These are phyloP conservation scores for Drosophila guanche DNA, from an alignment of 1,140 invertebrate genomes.

Conservation along the genomic window DNA sequence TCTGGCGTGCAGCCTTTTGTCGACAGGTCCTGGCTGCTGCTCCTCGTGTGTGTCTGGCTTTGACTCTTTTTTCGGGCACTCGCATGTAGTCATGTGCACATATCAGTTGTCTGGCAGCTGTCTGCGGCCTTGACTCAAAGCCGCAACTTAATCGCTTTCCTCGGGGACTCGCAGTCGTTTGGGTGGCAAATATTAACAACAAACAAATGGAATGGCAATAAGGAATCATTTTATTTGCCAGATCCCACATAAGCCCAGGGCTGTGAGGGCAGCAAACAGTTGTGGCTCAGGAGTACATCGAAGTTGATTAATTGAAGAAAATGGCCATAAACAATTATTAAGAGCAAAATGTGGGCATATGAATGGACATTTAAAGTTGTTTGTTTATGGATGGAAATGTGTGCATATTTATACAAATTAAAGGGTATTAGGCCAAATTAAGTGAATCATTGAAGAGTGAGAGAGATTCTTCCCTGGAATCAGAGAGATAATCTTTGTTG, in stretches of 20 bases:
- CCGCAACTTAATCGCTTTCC: conserved; percentile 73
- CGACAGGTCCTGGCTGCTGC: conserved; percentile 28
- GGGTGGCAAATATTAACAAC: conserved; percentile 43
- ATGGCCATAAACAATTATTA: too few species aligned
- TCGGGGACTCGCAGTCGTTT: background rate
- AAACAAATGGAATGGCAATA: conserved; percentile 35
- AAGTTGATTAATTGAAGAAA: too few species aligned
- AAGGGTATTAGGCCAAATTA: too few species aligned
- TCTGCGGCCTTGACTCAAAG: conserved; percentile 80
- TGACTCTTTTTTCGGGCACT: conserved; percentile 36
- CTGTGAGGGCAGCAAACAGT: too few species aligned
- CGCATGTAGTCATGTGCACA: conserved; percentile 74
- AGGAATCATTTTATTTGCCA: conserved; percentile 61
- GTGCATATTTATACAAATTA: too few species aligned
- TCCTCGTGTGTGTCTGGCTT: conserved; percentile 41
- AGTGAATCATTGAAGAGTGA: too few species aligned
- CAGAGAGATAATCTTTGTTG: too few species aligned
- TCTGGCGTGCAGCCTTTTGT: conserved; percentile 63
- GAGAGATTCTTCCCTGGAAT: too few species aligned
- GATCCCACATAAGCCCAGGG: conserved; percentile 16
- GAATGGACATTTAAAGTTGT: too few species aligned
- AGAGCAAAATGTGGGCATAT: too few species aligned
- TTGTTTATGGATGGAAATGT: too few species aligned
- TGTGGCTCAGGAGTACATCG: too few species aligned
- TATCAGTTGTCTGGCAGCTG: conserved; percentile 83